phyloP scores from a whole-genome alignment of 1,140 invertebrate genomes.

The Hyles vespertilio region DNA sequence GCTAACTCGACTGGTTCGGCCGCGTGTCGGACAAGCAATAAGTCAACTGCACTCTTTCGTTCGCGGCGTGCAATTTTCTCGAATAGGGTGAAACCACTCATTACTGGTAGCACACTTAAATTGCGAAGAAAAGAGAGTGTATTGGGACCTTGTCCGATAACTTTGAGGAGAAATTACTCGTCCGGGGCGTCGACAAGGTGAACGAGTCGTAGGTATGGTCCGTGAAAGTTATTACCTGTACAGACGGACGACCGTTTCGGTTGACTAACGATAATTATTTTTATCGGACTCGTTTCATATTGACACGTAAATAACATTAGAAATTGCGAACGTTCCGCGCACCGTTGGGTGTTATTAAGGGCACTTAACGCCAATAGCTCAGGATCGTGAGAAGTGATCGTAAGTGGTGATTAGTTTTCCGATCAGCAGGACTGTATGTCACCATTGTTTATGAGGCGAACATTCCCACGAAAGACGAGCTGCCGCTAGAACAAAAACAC shows the following conservation, averaged over 20 bases:
- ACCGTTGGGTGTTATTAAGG: too few species aligned
- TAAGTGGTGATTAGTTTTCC: too few species aligned
- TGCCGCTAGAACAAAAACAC: constrained; percentile 14
- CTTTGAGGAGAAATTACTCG: constrained; percentile 53
- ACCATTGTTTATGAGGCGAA: constrained; percentile 13
- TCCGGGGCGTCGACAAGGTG: constrained; percentile 42
- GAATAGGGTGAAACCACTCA: constrained; percentile 45
- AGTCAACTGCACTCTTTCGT: constrained; percentile 24
- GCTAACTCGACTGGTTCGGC: constrained; percentile 19
- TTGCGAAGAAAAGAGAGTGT: constrained; percentile 62
- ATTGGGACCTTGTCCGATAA: constrained; percentile 44
- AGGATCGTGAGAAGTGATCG: too few species aligned
- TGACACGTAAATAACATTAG: constrained; percentile 2
- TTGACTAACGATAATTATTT: constrained; percentile 15
- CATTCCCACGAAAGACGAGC: constrained; percentile 17
- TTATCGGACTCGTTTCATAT: constrained; percentile 1
- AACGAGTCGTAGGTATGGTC: constrained; percentile 40
- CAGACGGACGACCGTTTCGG: constrained; percentile 13
- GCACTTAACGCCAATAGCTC: too few species aligned
- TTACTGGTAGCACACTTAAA: constrained; percentile 48
- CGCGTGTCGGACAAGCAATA: constrained; percentile 22
- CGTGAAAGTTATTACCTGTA: constrained; percentile 52
- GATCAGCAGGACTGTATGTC: constrained; percentile 12
- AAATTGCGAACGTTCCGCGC: not conserved
- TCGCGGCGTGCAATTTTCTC: constrained; percentile 39